Percentiles rank a stretch among this genome's conserved stretches.
phyloP scores from a whole-genome alignment of 2,113 vertebrate species.

The Phalacrocorax aristotelis region DNA sequence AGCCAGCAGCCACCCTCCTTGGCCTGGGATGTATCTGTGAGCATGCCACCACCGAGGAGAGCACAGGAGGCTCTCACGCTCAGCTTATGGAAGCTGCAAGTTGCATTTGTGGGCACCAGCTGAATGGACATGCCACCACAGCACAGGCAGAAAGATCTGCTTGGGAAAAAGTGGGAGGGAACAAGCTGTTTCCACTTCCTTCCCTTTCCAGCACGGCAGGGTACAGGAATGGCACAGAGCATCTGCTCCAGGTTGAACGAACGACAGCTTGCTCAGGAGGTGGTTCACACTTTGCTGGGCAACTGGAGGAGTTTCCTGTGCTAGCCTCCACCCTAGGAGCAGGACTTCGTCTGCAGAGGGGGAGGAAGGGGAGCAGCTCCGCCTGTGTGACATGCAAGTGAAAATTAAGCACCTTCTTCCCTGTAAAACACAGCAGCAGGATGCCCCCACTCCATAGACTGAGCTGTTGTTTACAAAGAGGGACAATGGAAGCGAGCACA shows the following conservation, averaged over 20 bases:
- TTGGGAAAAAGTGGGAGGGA: not conserved
- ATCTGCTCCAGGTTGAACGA: not conserved
- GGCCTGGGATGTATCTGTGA: not conserved
- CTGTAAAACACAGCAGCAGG: not conserved
- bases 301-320: not conserved
- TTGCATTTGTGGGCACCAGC: not conserved
- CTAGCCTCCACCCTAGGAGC: not conserved
- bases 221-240: not conserved
- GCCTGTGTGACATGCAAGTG: accelerated
- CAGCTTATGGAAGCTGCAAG: not conserved
- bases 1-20: not conserved
- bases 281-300: not conserved
- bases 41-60: accelerated
- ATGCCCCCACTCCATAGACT: not conserved
- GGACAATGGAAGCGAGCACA: not conserved
- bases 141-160: not conserved
- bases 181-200: not conserved
- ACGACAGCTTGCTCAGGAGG: not conserved
- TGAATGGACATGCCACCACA: not conserved
- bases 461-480: not conserved
- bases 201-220: not conserved
- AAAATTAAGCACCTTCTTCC: not conserved
- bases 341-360: not conserved
- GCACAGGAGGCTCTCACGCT: accelerated
- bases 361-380: not conserved